These are phyloP conservation scores for Ochropleura leucogaster DNA, from an alignment of 2,888 invertebrate genomes.

Conservation along the genomic window DNA sequence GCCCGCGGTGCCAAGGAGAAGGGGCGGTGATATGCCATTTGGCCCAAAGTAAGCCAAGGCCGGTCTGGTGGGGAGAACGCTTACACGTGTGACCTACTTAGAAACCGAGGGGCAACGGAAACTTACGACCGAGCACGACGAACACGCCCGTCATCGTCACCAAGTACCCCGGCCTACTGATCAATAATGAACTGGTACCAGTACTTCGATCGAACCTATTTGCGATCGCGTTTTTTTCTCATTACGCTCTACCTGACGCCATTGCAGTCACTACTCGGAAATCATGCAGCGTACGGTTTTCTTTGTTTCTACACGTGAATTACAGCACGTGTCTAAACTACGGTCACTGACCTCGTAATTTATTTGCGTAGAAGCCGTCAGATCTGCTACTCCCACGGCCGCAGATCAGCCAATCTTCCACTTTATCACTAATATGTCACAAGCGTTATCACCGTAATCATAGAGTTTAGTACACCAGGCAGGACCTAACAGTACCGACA, in stretches of 20 bases:
- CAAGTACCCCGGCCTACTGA: constrained; percentile 69
- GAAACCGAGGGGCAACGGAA: constrained; percentile 81
- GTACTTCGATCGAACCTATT: constrained; percentile 38
- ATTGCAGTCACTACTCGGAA: constrained; percentile 7
- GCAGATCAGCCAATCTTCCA: constrained; percentile 42
- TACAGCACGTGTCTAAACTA: constrained; percentile 75
- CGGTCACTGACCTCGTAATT: constrained; percentile 79
- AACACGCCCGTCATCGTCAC: constrained; percentile 63
- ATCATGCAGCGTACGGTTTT: constrained; percentile 28
- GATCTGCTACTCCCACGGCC: constrained; percentile 32
- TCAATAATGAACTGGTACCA: constrained; percentile 76
- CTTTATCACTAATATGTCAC: constrained; percentile 48
- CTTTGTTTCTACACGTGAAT: constrained; percentile 74
- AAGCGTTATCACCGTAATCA: constrained; percentile 12
- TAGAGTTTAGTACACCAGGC: constrained; percentile 18
- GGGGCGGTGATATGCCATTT: constrained; percentile 85
- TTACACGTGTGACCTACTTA: constrained; percentile 91
- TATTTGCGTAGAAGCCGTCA: constrained; percentile 38
- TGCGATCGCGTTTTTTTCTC: constrained; percentile 1
- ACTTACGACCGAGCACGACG: constrained; percentile 77
- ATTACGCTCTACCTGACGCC: not conserved
- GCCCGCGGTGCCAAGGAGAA: constrained; percentile 75
- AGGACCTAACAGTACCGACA: constrained; percentile 18
- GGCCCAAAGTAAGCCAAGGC: constrained; percentile 89
- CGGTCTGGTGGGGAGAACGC: constrained; percentile 88